Evolutionary conservation across 2,888 invertebrate genomes (phyloP).

Genomic region (Dexiosoma caninum): DNA sequence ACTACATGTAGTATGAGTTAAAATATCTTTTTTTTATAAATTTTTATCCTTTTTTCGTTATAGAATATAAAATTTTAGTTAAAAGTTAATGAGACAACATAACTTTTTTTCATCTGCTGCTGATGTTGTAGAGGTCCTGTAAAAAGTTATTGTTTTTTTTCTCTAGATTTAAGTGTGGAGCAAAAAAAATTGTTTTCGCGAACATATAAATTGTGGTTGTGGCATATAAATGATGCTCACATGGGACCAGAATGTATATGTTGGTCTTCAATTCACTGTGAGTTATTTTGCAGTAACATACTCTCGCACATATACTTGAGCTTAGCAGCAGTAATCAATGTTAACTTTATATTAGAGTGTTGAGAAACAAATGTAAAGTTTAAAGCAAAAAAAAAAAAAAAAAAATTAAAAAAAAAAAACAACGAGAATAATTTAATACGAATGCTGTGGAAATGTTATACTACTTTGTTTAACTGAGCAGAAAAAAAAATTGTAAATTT

Average conservation of each 20-base stretch:
- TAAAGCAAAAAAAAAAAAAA: conserved; percentile 58
- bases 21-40: neutral
- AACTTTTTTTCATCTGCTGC: conserved; percentile 51
- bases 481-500: conserved; percentile 31
- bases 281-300: conserved; percentile 34
- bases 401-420: neutral
- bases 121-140: conserved; percentile 42
- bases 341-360: conserved; percentile 64
- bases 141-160: conserved; percentile 26
- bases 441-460: conserved; percentile 47
- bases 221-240: conserved; percentile 62
- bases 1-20: neutral
- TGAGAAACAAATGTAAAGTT: conserved; percentile 53
- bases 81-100: conserved; percentile 66
- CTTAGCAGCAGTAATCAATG: conserved; percentile 68
- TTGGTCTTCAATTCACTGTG: conserved; percentile 57
- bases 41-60: conserved; percentile 26
- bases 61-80: conserved; percentile 59
- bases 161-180: conserved; percentile 20
- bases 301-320: neutral
- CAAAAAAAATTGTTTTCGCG: conserved; percentile 16
- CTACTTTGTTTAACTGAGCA: conserved; percentile 36
- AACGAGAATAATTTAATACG: conserved; percentile 1
- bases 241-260: conserved; percentile 58
- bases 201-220: conserved; percentile 62